Base-by-base conservation (phyloP, 2,797 vertebrate genomes). In the Gephyroberyx darwinii region DNA sequence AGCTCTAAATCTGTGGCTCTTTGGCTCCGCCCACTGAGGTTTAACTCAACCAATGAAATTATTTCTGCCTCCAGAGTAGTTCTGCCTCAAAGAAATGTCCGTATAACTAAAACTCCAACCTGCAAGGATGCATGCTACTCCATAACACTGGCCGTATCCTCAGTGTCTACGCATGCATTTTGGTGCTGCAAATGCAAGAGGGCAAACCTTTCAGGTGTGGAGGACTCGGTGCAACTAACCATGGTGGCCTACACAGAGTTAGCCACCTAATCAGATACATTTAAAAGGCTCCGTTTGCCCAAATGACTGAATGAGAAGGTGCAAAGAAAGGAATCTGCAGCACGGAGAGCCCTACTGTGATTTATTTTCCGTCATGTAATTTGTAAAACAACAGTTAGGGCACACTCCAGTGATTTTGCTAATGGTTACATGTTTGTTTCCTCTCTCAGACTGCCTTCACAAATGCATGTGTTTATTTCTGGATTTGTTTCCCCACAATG, bases 41-140 rank as follows among this genome's bases (percentile, higher is more conserved):
- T 61, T 47, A 76, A 70, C 63, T 14, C 2, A 69, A 62, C 63
- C 74, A 64, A 35, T 35, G 8, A 35, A 8, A 35, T 35, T 5
- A 35, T 35, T 1, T 79, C 83, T 72, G 82, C 77, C 69, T 75
- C 53, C 67, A 59, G 67, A 78, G 61, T 8, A 39, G 45, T 71
- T 81, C 56, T 66, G 48, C 80, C 65, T 75, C 77, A 78, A 74
- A 85, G 71, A 83, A 84, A 86, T 85, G 80, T 83, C 75, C 78
- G 71, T 30, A 31, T 69, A 78, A 81, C 58, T 83, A 80, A 85
- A 88, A 82, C 67, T 81, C 70, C 80, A 86, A 82, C 85, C 81
- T 84, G 69, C 74, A 73, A 26, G 26, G 2, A 26, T 26, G 85
- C 76, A 83, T 75, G 75, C 65, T 3, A 16, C 58, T 58, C 68